Conservation (phyloP, 2,888 invertebrate species). For the Epinotia brunnichana region DNA sequence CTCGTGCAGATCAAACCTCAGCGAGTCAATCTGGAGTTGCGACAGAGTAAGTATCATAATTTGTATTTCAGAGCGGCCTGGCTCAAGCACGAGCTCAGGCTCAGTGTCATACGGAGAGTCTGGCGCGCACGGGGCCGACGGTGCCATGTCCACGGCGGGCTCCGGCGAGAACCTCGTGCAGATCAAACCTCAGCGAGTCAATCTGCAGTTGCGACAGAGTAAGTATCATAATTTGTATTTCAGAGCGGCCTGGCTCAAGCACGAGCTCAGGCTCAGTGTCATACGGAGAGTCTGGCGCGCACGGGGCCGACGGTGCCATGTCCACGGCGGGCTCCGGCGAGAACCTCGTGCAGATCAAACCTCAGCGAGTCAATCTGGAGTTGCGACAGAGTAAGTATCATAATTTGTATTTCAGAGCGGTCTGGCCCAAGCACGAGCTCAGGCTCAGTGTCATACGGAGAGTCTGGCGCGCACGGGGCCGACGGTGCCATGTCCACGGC, state of each 20-base stretch:
- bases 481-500: constrained; percentile 62
- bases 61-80: constrained; percentile 24
- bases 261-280: constrained; percentile 58
- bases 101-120: constrained; percentile 70
- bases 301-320: constrained; percentile 61
- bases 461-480: constrained; percentile 65
- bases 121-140: constrained; percentile 62
- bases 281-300: constrained; percentile 68
- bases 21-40: constrained; percentile 87
- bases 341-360: constrained; percentile 90
- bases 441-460: constrained; percentile 66
- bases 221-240: constrained; percentile 59
- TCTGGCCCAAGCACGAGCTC: constrained; percentile 28
- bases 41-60: constrained; percentile 87
- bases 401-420: constrained; percentile 18
- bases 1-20: constrained; percentile 94
- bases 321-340: constrained; percentile 65
- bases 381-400: constrained; percentile 89
- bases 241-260: constrained; percentile 29
- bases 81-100: constrained; percentile 47
- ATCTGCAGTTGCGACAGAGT: constrained; percentile 91
- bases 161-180: constrained; percentile 86
- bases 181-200: constrained; percentile 91
- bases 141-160: constrained; percentile 61
- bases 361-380: constrained; percentile 89